Evolutionary conservation across 1,140 invertebrate species (phyloP).

Genomic region (Zaprionus ornatus): DNA sequence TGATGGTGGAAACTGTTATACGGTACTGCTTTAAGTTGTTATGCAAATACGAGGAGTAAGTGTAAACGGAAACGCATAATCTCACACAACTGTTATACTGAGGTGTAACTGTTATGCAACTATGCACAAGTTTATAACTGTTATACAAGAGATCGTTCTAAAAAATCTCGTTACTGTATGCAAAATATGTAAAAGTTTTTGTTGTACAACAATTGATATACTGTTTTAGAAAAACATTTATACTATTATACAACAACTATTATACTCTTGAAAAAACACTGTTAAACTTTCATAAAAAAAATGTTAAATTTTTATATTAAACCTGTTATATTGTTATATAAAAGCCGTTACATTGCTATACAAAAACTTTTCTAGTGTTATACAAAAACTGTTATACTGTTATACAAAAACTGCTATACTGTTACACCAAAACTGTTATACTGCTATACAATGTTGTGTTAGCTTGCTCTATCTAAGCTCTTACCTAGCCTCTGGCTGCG

Average conservation of each 20-base stretch:
- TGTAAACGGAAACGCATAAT: background rate
- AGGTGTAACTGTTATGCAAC: background rate
- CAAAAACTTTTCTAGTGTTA: background rate
- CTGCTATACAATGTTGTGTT: background rate
- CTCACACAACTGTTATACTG: background rate
- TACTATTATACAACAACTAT: no score
- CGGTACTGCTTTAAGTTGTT: background rate
- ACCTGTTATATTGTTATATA: background rate
- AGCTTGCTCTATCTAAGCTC: background rate
- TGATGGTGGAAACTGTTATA: background rate
- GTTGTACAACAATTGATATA: no score
- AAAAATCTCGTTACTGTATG: no score
- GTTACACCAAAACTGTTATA: background rate
- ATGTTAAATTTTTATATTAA: no score
- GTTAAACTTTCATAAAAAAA: no score
- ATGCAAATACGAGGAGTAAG: background rate
- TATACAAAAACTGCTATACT: background rate
- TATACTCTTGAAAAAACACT: no score
- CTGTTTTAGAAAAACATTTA: no score
- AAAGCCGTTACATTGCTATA: no score
- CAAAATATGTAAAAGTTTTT: no score
- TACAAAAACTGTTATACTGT: background rate
- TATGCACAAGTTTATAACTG: background rate
- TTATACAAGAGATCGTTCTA: background rate
- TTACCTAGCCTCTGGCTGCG: conserved; percentile 52